phyloP scores from a whole-genome alignment of 2,113 vertebrate genomes.

The Esox niger region DNA sequence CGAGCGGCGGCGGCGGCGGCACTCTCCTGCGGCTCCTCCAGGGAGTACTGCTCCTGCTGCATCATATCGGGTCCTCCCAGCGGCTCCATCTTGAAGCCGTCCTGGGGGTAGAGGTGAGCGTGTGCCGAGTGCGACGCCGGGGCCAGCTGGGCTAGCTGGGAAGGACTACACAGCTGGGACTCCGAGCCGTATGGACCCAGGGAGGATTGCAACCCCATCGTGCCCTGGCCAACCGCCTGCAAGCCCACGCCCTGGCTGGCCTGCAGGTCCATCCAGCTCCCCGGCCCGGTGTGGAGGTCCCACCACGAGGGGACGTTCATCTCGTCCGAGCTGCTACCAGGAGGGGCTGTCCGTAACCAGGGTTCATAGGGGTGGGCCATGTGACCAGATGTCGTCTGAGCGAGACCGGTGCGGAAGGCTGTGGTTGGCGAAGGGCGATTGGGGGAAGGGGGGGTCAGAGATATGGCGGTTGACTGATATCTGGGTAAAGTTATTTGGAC shows the following conservation, averaged over 20 bases:
- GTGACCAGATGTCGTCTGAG: conserved; percentile 34
- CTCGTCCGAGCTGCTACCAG: conserved; percentile 78
- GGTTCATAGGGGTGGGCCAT: conserved; percentile 94
- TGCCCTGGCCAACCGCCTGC: conserved; percentile 72
- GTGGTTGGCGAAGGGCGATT: conserved; percentile 19
- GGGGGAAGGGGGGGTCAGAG: conserved; percentile 21
- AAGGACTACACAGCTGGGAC: conserved; percentile 80
- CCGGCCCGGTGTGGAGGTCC: conserved; percentile 86
- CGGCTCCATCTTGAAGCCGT: conserved; percentile 80
- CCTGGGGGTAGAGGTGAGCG: conserved; percentile 74
- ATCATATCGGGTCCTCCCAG: conserved; percentile 61
- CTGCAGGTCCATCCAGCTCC: conserved; percentile 90
- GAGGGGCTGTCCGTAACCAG: conserved; percentile 86
- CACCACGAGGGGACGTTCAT: conserved; percentile 86
- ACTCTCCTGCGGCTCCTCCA: conserved; percentile 79
- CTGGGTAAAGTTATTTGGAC: conserved; percentile 15
- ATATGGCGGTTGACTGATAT: not conserved
- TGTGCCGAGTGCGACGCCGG: conserved; percentile 67
- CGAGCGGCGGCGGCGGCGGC: conserved; percentile 49
- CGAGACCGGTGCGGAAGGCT: conserved; percentile 23
- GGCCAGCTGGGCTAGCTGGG: conserved; percentile 72
- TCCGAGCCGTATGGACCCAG: conserved; percentile 82
- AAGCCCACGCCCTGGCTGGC: conserved; percentile 68
- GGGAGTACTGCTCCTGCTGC: conserved; percentile 74
- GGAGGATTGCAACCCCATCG: conserved; percentile 77